Percentiles rank a stretch among this genome's conserved stretches.
Evolutionary conservation across 2,113 vertebrate genomes (phyloP).

Genomic region (Cnemophilus loriae): DNA sequence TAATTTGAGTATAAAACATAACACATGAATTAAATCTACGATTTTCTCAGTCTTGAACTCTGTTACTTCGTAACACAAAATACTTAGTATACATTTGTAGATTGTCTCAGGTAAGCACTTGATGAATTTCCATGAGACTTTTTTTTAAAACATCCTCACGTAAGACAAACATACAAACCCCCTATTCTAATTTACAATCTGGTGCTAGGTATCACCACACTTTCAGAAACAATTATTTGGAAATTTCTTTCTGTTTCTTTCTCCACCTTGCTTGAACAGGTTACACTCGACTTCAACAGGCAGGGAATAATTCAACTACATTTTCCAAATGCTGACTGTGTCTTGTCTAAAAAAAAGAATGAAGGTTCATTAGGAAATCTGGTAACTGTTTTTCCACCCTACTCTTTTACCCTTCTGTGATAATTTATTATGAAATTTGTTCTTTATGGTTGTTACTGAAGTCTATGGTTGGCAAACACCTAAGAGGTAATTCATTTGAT

Average conservation of each 20-base stretch:
- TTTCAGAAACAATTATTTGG: background rate
- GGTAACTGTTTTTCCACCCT: background rate
- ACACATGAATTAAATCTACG: background rate
- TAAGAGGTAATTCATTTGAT: background rate
- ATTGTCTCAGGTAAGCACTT: background rate
- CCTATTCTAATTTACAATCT: background rate
- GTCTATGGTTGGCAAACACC: background rate
- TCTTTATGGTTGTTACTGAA: background rate
- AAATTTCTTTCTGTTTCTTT: background rate
- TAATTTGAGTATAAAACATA: background rate
- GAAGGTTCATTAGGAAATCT: background rate
- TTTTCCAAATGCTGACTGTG: background rate
- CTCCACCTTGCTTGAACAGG: background rate
- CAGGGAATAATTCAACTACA: background rate
- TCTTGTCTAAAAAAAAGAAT: background rate
- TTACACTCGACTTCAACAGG: background rate
- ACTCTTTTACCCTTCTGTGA: background rate
- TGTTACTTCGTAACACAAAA: background rate
- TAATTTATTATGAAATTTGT: background rate
- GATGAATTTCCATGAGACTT: background rate
- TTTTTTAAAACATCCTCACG: background rate
- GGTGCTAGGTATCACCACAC: background rate
- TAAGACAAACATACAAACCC: background rate
- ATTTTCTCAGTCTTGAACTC: background rate
- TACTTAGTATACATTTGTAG: background rate